These are phyloP conservation scores for Acipenser ruthenus DNA, from an alignment of 2,797 vertebrate species.

Conservation along the genomic window DNA sequence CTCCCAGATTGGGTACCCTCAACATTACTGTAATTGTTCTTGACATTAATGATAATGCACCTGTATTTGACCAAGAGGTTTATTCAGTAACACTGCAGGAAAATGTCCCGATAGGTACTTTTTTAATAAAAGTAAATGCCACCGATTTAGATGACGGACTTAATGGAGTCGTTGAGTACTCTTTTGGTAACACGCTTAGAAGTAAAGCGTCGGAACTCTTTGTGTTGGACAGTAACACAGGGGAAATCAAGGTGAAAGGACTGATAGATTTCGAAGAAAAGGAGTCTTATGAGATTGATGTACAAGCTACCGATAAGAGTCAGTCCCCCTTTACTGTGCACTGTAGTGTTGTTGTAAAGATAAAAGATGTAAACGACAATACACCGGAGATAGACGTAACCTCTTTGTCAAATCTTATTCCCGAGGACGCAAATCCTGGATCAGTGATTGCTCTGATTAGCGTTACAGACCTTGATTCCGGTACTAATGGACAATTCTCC, in stretches of 20 bases:
- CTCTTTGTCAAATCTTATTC: conserved; percentile 32
- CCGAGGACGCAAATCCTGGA: conserved; percentile 31
- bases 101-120: conserved; percentile 15
- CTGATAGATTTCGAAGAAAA: conserved; percentile 35
- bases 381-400: conserved; percentile 37
- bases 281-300: conserved; percentile 34
- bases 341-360: conserved; percentile 31
- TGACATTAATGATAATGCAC: conserved; percentile 61
- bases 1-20: conserved; percentile 24
- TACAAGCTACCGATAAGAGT: conserved; percentile 37
- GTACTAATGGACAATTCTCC: conserved; percentile 39
- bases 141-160: conserved; percentile 38
- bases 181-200: conserved; percentile 24
- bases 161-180: conserved; percentile 35
- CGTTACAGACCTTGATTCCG: conserved; percentile 43
- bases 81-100: conserved; percentile 32
- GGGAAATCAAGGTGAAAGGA: conserved; percentile 31
- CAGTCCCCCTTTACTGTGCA: not conserved
- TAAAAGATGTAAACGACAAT: conserved; percentile 39
- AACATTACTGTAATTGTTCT: conserved; percentile 35
- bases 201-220: conserved; percentile 20
- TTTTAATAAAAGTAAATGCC: conserved; percentile 34
- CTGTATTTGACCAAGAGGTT: conserved; percentile 34
- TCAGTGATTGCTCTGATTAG: conserved; percentile 41
- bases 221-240: conserved; percentile 24